A percentile compares a stretch with the other conserved stretches of the same genome.
These are phyloP conservation scores for Zaprionus lineosus DNA, from an alignment of 2,888 invertebrate genomes.

Conservation along the genomic window DNA sequence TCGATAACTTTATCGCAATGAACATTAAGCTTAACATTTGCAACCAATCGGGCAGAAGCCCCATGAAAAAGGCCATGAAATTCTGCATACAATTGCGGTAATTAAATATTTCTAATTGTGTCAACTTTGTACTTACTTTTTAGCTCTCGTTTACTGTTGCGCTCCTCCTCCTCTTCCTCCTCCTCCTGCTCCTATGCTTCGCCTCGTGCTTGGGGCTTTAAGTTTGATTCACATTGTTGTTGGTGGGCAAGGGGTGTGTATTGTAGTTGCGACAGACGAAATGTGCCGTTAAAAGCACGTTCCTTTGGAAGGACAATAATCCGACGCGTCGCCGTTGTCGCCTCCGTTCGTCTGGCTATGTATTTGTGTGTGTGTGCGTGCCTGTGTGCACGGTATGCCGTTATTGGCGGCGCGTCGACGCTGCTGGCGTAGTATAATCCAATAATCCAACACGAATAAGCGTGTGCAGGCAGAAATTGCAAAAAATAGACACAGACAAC, in stretches of 20 bases:
- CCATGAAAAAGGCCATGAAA: too few species aligned
- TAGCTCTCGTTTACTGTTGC: conserved; percentile 14
- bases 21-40: too few species aligned
- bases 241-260: background rate
- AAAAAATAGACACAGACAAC: conserved; percentile 71
- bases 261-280: conserved; percentile 18
- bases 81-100: background rate
- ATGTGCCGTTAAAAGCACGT: conserved; percentile 57
- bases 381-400: conserved; percentile 46
- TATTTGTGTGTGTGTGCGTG: conserved; percentile 21
- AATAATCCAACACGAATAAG: conserved; percentile 77
- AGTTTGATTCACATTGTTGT: too few species aligned
- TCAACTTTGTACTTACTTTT: conserved; percentile 33
- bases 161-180: background rate
- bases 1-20: background rate
- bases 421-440: conserved; percentile 65
- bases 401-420: conserved; percentile 57
- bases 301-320: conserved; percentile 59
- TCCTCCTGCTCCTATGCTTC: background rate
- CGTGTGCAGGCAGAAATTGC: conserved; percentile 71
- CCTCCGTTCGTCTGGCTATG: conserved; percentile 9
- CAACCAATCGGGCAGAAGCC: too few species aligned
- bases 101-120: background rate
- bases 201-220: background rate
- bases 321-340: conserved; percentile 46